Evolutionary conservation across 2,888 invertebrate genomes (phyloP).

Genomic region (Drosophila bunnanda): DNA sequence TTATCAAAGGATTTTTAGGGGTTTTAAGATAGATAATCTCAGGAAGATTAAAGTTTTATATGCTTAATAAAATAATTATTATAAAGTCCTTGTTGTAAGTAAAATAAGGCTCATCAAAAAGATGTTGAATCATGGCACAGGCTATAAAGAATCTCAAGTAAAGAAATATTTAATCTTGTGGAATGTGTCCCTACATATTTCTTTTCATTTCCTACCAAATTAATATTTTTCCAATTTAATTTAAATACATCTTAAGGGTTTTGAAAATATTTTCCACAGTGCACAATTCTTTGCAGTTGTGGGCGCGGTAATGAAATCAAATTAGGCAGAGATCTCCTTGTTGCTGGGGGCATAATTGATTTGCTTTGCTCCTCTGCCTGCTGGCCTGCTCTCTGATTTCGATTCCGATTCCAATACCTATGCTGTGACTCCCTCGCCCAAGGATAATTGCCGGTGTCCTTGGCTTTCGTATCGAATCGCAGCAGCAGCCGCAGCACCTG

Average conservation of each 20-base stretch:
- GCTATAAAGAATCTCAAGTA: no score
- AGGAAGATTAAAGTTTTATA: background rate
- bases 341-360: constrained; percentile 61
- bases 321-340: constrained; percentile 81
- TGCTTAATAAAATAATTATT: background rate
- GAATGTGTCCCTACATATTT: background rate
- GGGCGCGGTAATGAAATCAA: constrained; percentile 85
- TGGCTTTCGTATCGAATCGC: constrained; percentile 37
- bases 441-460: constrained; percentile 67
- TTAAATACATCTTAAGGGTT: background rate
- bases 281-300: constrained; percentile 62
- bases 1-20: no score
- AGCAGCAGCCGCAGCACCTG: constrained; percentile 1
- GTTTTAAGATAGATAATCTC: no score
- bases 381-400: background rate
- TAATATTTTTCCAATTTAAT: no score
- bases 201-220: background rate
- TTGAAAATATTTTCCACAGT: constrained; percentile 5
- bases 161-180: background rate
- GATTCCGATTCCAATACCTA: background rate
- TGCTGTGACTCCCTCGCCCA: constrained; percentile 40
- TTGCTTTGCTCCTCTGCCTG: constrained; percentile 48
- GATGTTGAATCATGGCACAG: no score
- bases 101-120: no score
- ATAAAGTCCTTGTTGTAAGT: background rate